Base-by-base conservation (phyloP, 2,888 invertebrate species). In the Odiellus spinosus region DNA sequence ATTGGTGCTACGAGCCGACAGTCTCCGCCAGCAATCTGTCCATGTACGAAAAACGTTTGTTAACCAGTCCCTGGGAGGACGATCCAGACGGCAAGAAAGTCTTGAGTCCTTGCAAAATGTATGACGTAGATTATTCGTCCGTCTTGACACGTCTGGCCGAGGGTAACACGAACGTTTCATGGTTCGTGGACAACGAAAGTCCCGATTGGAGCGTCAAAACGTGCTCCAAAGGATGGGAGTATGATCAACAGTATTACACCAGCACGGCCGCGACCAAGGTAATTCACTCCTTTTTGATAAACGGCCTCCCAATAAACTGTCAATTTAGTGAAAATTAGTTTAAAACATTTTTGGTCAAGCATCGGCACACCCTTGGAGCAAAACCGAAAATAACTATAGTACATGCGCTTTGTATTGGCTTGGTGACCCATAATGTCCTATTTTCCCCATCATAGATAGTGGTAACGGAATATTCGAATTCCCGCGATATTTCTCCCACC, bases 221-320 rank as follows among this genome's bases (percentile, higher is more conserved):
- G 6, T 84, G 84, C 60, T 68, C 67, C 49, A 65, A 76, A 56
- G 83, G 82, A 2, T 85, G 83, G 83, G 71, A 70, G 43, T 85
- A 76, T 60, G 79, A 83, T 58, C 72, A 68, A 45, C 70, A 71
- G n/a, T 68, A 77, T 42, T 80, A 80, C 60, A 71, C 73, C 42
- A 76, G 73, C 57, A 82, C 83, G 1, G 74, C 83, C 12, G 79
- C 82, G 12, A 78, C 78, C n/a, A 80, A 84, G 74, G 85, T 84
- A 66, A 67, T 61, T 57, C 15, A 35, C 35, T 35, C n/a, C n/a
- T n/a, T n/a, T n/a, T n/a, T n/a, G n/a, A n/a, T n/a, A n/a, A n/a
- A n/a, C n/a, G n/a, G n/a, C n/a, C n/a, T n/a, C n/a, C n/a, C n/a
- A n/a, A n/a, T n/a, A n/a, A n/a, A n/a, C n/a, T n/a, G n/a, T n/a